Evolutionary conservation across 1,140 invertebrate genomes (phyloP).

Genomic region (Magallana gigas): DNA sequence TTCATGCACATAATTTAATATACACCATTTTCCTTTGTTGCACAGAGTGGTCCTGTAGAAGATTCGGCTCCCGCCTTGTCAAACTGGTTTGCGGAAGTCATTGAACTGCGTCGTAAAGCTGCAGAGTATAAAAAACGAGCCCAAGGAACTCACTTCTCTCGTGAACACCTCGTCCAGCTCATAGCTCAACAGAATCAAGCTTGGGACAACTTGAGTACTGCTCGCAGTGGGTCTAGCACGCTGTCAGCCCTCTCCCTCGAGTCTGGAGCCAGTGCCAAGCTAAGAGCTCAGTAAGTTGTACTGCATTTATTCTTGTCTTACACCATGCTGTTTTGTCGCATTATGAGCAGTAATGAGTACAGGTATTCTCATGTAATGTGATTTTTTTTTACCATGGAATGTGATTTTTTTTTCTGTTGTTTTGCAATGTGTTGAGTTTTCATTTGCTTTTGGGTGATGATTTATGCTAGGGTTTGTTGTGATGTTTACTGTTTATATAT

Average conservation of each 20-base stretch:
- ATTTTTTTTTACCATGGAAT: no score
- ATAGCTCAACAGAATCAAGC: conserved; percentile 72
- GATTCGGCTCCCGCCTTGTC: conserved; percentile 51
- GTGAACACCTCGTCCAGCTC: conserved; percentile 75
- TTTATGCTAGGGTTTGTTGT: no score
- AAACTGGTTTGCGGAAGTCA: conserved; percentile 77
- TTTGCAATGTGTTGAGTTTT: neutral
- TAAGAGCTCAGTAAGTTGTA: conserved; percentile 44
- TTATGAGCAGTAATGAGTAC: neutral
- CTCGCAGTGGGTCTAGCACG: conserved; percentile 57
- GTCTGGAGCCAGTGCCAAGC: conserved; percentile 51
- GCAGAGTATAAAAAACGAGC: conserved; percentile 76
- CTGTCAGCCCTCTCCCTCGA: conserved; percentile 73
- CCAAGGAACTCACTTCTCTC: conserved; percentile 77
- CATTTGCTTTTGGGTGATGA: neutral
- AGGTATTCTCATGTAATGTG: no score
- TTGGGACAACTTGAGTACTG: conserved; percentile 69
- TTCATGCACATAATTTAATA: neutral
- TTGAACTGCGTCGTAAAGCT: conserved; percentile 75
- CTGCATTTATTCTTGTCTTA: neutral
- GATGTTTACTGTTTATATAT: no score
- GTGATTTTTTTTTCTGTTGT: neutral
- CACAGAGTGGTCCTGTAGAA: conserved; percentile 31
- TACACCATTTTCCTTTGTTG: neutral
- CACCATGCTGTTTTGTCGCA: neutral